A percentile compares a stretch with the other conserved stretches of the same genome.
These are phyloP conservation scores for Loris lydekkerianus DNA, from an alignment of 2,797 vertebrate genomes.

Conservation along the genomic window DNA sequence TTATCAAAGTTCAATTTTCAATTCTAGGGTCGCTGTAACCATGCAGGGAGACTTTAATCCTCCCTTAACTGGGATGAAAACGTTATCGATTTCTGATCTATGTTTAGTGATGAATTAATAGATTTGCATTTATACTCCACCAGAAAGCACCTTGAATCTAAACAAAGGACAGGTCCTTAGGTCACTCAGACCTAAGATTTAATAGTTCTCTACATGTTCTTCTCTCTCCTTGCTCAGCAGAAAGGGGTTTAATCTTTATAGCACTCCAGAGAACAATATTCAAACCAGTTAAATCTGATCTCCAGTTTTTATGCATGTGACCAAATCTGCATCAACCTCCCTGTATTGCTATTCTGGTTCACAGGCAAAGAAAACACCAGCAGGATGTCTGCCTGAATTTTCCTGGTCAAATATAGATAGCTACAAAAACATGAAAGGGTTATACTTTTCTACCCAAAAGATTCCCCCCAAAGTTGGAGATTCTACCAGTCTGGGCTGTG, in stretches of 20 bases:
- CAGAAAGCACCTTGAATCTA: background rate
- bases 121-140: background rate
- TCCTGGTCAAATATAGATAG: background rate
- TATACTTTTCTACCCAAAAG: background rate
- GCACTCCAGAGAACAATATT: background rate
- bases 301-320: background rate
- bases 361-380: background rate
- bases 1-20: background rate
- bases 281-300: background rate
- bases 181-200: background rate
- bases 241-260: background rate
- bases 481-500: background rate
- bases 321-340: background rate
- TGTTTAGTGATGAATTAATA: slow-evolving; percentile 46
- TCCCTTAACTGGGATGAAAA: background rate
- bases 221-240: background rate
- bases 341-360: background rate
- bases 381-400: background rate
- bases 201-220: background rate
- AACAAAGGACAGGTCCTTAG: background rate
- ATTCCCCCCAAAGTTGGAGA: background rate
- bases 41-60: slow-evolving; percentile 11
- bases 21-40: background rate
- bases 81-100: slow-evolving; percentile 42
- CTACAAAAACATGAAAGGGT: background rate